Conservation (phyloP, 2,797 vertebrate genomes). For the Poliocrania exsul region DNA sequence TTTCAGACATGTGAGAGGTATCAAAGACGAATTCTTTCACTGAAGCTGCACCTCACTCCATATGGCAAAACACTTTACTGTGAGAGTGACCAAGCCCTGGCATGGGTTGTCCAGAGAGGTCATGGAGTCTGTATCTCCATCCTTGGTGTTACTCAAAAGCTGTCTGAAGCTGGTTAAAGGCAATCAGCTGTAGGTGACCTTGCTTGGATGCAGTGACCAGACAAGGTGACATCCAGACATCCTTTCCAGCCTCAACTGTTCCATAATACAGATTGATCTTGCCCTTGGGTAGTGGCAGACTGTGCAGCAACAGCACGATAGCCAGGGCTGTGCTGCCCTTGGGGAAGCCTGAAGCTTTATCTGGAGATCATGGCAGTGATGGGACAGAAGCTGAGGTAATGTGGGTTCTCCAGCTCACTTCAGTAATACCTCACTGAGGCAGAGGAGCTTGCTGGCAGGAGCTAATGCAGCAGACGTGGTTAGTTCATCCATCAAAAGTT, state of each 20-base stretch:
- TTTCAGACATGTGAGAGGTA: background rate
- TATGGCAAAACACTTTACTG: background rate
- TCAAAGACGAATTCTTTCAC: background rate
- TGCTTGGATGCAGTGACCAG: background rate
- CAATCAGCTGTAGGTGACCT: background rate
- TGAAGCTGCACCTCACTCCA: rapidly evolving
- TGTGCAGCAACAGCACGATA: background rate
- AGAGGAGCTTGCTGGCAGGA: background rate
- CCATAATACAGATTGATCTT: background rate
- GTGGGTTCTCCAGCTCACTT: background rate
- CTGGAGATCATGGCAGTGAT: background rate
- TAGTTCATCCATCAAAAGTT: background rate
- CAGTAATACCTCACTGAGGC: background rate
- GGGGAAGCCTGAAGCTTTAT: background rate
- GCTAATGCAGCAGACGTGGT: rapidly evolving
- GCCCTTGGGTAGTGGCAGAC: background rate
- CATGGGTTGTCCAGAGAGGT: background rate
- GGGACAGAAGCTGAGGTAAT: background rate
- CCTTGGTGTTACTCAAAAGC: background rate
- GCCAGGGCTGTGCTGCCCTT: background rate
- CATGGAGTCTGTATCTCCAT: background rate
- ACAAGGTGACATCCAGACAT: background rate
- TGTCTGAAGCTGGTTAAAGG: rapidly evolving
- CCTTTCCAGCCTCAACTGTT: background rate
- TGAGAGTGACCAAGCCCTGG: background rate